Evolutionary conservation across 53 echinoderm and acorn worm species (phyloP), one percentile per base, ranked within the genome.

Genomic region (Antedon mediterranea): DNA sequence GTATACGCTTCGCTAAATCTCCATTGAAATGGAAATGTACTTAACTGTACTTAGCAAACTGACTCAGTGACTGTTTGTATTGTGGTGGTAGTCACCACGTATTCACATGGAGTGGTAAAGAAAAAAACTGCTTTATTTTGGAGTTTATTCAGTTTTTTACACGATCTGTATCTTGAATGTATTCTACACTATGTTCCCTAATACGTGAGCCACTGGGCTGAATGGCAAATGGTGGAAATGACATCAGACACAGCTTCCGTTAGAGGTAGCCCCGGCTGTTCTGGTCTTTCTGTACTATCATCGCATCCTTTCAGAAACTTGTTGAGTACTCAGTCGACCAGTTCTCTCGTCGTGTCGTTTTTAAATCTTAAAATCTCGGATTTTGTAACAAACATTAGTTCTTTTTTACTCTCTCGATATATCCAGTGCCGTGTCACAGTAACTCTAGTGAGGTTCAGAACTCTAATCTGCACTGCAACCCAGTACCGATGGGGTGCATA

Each of bases 401-500:
- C 57, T 18, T 23, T 57, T 57, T 57, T 57, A 11, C 57, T 18
- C 23, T 57, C 57, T 23, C 23, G 14, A 18, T 26, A 23, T 18
- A 13, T 15, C 23, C 57, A 15, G 11, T 23, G 23, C 14, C 23
- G 57, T 23, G 14, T 2, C 23, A 26, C 57, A 8, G 57, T 57
- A 13, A 57, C 57, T 26, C 57, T 23, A 23, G 15, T 2, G 57
- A 57, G 57, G 57, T 57, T 26, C 57, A 57, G 57, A 57, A 13
- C 83, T 79, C 87, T 28, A 79, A 83, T 33, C 83, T 87, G 43
- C 71, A 79, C 31, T 80, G 79, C 72, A 77, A 77, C 71, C 84
- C 82, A 79, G 80, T 83, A 75, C 93, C 91, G 78, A 94, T 94
- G 91, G 95, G 95, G 82, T 94, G 95, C 87, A 89, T 94, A 89